Evolutionary conservation across 2,888 invertebrate species (phyloP).

Genomic region (Drosophila flavopinicola): DNA sequence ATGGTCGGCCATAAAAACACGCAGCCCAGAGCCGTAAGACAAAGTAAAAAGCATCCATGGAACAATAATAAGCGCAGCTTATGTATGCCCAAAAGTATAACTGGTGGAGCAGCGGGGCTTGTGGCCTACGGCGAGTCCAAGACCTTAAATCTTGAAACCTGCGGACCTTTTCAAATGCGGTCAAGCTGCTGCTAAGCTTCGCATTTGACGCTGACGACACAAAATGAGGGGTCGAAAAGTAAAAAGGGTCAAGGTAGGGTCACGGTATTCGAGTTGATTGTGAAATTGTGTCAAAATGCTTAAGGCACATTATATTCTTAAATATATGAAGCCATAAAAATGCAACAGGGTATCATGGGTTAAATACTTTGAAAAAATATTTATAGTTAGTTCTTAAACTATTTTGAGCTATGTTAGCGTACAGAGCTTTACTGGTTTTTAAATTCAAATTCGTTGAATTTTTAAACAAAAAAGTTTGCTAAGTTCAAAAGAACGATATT

Average conservation of each 20-base stretch:
- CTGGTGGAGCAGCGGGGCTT: slow-evolving; percentile 36
- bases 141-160: neutral
- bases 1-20: slow-evolving; percentile 57
- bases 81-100: slow-evolving; percentile 52
- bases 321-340: neutral
- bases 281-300: slow-evolving; percentile 58
- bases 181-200: slow-evolving; percentile 55
- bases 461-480: slow-evolving; percentile 3
- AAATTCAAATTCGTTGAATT: slow-evolving; percentile 16
- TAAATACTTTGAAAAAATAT: neutral
- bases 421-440: neutral
- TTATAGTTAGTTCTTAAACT: neutral
- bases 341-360: neutral
- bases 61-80: slow-evolving; percentile 54
- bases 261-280: slow-evolving; percentile 48
- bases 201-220: slow-evolving; percentile 40
- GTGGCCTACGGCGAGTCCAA: slow-evolving; percentile 8
- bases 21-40: slow-evolving; percentile 20
- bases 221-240: slow-evolving; percentile 14
- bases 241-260: slow-evolving; percentile 53
- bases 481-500: slow-evolving; percentile 7
- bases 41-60: slow-evolving; percentile 22
- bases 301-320: slow-evolving; percentile 57
- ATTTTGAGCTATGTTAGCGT: neutral
- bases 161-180: slow-evolving; percentile 34